Conservation (phyloP, 2,797 vertebrate species). For the Miichthys miiuy region DNA sequence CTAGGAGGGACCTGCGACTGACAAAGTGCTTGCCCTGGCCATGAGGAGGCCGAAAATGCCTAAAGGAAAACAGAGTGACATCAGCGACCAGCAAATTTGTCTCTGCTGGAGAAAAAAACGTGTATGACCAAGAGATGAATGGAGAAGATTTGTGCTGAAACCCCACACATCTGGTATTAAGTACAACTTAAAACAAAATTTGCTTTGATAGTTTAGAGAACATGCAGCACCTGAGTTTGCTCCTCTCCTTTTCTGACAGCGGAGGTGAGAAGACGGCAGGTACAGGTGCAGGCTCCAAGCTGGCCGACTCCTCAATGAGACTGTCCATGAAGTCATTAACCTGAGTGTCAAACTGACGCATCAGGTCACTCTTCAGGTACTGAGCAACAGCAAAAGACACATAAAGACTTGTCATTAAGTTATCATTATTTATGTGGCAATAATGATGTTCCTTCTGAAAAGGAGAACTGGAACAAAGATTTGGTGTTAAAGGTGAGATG, state of each 20-base stretch:
- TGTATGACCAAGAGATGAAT: not conserved
- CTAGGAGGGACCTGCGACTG: conserved; percentile 91
- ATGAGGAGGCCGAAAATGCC: conserved; percentile 85
- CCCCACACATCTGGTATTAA: not conserved
- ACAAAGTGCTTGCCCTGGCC: conserved; percentile 93
- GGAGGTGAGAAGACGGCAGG: conserved; percentile 83
- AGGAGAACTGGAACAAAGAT: not conserved
- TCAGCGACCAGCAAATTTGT: not conserved
- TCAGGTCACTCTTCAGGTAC: conserved; percentile 91
- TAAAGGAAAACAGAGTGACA: conserved; percentile 57
- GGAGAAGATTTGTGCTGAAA: not conserved
- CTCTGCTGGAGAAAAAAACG: not conserved
- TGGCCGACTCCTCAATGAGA: conserved; percentile 90
- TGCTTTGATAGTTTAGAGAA: not conserved
- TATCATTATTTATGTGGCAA: not conserved
- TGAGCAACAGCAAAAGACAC: conserved; percentile 57
- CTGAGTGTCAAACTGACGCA: conserved; percentile 92
- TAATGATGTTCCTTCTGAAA: not conserved
- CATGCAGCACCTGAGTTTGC: conserved; percentile 85
- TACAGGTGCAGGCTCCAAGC: conserved; percentile 84
- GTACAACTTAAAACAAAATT: not conserved
- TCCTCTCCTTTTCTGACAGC: conserved; percentile 86
- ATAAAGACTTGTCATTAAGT: not conserved
- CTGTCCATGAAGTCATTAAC: conserved; percentile 93
- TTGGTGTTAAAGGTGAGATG: not conserved